Evolutionary conservation across 2,888 invertebrate species (phyloP), one percentile per base, ranked within the genome.

Genomic region (Epistrophe eligans): DNA sequence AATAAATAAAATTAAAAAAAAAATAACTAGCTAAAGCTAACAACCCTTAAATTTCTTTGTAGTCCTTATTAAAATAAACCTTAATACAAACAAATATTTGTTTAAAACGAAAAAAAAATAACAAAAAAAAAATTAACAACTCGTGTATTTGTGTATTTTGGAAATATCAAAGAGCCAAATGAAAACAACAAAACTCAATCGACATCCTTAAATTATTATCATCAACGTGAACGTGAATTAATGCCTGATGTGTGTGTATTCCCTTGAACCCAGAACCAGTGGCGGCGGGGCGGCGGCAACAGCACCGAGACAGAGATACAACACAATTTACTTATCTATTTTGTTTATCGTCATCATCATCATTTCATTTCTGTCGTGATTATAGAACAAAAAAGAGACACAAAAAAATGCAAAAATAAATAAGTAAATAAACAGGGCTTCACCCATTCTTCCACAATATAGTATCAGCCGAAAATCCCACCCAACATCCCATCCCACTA

Each of bases 341-440:
- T 81, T 70, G 70, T 81, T 70, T 77, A 81, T 81, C 81, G 50
- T 80, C 74, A 70, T 74, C 76, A 43, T 74, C 76, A 82, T 71
- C 81, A 57, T 55, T 40, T 24, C 72, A 66, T 52, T 66, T 52
- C 43, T 76, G 81, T 76, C 55, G 64, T 82, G 81, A 82, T 82
- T 82, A 58, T 38, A 72, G 58, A 72, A 77, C 57, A 72, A 66
- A 72, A 79, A 73, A 24, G 48, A 79, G 38, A 72, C 17, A 72
- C 17, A 72, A 70, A 79, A 66, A 79, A 67, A 64, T 50, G 40
- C 35, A 52, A 77, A 81, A 82, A 82, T 71, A 82, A 82, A 77
- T 83, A 79, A 79, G 79, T 60, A 77, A 70, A 77, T 64, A 81
- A 67, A 83, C 79, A 60, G 67, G 9, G 67, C 19, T 79, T 55